These are phyloP conservation scores for Protobothrops mucrosquamatus DNA, from an alignment of 2,113 vertebrate species.

Conservation along the genomic window DNA sequence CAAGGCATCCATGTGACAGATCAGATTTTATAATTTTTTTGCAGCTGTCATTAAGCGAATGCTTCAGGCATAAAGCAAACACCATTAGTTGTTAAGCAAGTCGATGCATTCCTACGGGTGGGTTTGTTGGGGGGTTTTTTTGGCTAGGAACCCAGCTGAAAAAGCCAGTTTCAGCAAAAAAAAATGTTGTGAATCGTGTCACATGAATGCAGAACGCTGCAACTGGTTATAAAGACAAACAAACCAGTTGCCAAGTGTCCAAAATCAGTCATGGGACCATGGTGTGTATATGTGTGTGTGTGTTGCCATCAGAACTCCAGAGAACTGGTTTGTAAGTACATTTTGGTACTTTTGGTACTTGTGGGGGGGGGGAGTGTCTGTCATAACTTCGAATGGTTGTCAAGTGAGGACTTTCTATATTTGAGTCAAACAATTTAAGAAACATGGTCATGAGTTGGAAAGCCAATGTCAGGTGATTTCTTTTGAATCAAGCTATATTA, in stretches of 20 bases:
- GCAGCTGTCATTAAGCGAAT: not conserved
- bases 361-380: not conserved
- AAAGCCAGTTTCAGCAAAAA: not conserved
- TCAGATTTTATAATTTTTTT: not conserved
- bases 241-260: not conserved
- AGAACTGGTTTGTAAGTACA: not conserved
- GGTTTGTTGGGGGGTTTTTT: not conserved
- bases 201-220: not conserved
- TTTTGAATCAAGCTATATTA: constrained; percentile 6
- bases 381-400: not conserved
- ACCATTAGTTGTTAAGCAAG: not conserved
- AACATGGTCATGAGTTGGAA: not conserved
- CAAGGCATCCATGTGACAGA: not conserved
- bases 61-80: not conserved
- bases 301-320: not conserved
- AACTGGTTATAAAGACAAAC: not conserved
- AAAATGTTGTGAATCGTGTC: not conserved
- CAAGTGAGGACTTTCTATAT: not conserved
- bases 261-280: not conserved
- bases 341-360: not conserved
- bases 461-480: not conserved
- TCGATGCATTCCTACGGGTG: not conserved
- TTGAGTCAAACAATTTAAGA: not conserved
- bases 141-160: not conserved
- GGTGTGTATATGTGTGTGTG: not conserved